Conservation (phyloP, 2,888 invertebrate species). For the Eudemis profundana region DNA sequence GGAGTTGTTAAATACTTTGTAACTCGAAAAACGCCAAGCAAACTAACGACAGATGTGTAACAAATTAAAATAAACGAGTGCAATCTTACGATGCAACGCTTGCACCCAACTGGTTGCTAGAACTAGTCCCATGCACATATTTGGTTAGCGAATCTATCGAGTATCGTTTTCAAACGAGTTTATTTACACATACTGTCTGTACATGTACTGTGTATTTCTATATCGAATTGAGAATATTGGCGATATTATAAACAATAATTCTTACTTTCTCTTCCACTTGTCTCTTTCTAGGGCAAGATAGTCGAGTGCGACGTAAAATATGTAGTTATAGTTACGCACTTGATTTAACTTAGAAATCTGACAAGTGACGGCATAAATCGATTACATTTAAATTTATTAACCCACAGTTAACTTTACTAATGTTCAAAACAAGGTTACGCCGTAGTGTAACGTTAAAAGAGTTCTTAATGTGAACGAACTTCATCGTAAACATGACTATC, state of each 20-base stretch:
- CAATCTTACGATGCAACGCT: constrained; percentile 27
- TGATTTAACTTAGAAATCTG: constrained; percentile 32
- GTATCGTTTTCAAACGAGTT: constrained; percentile 36
- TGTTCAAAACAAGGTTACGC: constrained; percentile 28
- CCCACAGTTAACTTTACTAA: constrained; percentile 28
- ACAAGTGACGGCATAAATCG: constrained; percentile 20
- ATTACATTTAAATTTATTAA: constrained; percentile 32
- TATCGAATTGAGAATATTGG: constrained; percentile 2
- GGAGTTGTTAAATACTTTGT: constrained; percentile 15
- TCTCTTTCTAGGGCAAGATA: constrained; percentile 27
- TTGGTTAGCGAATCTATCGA: constrained; percentile 30
- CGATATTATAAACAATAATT: constrained; percentile 36
- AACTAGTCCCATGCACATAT: constrained; percentile 26
- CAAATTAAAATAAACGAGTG: constrained; percentile 36
- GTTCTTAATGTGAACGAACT: constrained; percentile 31
- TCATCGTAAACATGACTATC: constrained; percentile 25
- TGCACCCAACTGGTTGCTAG: constrained; percentile 30
- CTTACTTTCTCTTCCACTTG: constrained; percentile 33
- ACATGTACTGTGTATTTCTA: constrained; percentile 18
- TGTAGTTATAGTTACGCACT: constrained; percentile 28
- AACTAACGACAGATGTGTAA: constrained; percentile 32
- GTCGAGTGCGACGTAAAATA: constrained; percentile 21
- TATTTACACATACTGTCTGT: constrained; percentile 16
- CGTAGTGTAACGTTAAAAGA: constrained; percentile 7
- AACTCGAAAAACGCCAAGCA: constrained; percentile 15